Evolutionary conservation across 2,888 invertebrate species (phyloP).

Genomic region (Drosophila peninsularis): DNA sequence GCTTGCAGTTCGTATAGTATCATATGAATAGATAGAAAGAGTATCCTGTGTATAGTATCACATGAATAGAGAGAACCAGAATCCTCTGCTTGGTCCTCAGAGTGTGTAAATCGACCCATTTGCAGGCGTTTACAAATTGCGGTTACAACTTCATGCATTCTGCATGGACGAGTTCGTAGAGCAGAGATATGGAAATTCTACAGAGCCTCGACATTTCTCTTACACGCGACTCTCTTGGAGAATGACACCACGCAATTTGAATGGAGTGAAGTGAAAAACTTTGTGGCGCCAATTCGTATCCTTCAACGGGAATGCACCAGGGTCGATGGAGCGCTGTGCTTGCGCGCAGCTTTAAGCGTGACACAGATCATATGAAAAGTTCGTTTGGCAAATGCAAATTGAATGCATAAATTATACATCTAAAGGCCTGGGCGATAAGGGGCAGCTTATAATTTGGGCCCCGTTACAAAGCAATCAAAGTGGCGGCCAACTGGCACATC

Average conservation of each 20-base stretch:
- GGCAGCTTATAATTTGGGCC: conserved; percentile 44
- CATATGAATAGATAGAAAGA: no score
- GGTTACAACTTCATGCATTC: conserved; percentile 44
- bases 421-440: conserved; percentile 34
- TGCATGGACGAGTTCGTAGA: conserved; percentile 4
- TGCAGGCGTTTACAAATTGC: neutral
- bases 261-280: conserved; percentile 45
- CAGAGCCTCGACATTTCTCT: conserved; percentile 45
- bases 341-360: conserved; percentile 28
- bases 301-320: conserved; percentile 7
- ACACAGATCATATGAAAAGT: conserved; percentile 47
- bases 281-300: conserved; percentile 51
- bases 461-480: conserved; percentile 51
- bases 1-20: no score
- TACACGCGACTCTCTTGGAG: conserved; percentile 43
- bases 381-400: conserved; percentile 48
- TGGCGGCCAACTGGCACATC: conserved; percentile 47
- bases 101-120: neutral
- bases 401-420: conserved; percentile 57
- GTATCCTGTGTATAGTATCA: neutral
- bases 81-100: neutral
- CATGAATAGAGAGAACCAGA: neutral
- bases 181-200: conserved; percentile 44
- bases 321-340: conserved; percentile 3
- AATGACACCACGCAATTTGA: conserved; percentile 25